Base-by-base conservation (phyloP, 2,113 vertebrate species). In the Cisticola juncidis region DNA sequence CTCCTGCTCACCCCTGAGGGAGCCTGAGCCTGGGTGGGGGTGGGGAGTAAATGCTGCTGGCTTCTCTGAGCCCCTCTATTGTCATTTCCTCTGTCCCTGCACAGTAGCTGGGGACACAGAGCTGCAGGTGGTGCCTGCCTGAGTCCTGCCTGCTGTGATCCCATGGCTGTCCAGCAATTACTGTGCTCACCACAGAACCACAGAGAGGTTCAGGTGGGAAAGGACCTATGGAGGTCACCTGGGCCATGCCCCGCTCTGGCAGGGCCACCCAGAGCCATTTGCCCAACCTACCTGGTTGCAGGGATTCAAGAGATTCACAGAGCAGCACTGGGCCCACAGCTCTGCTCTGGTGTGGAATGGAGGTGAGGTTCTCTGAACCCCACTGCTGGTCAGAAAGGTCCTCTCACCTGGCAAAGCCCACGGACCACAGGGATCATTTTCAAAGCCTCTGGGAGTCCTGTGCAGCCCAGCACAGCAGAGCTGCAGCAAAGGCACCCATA, bases 71-170 rank as follows among this genome's bases (percentile, higher is more conserved):
- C 38, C 47, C 25, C 60, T 48, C 38, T 13, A 0, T 11, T 2
- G 8, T 20, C 47, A 23, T 47, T 73, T 36, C 56, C 38, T 1
- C 56, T 66, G 44, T 23, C 54, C 54, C 47, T 4, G 3, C 23
- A 35, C 9, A 15, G 0, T 2, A 12, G 22, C 0, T 70, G 45
- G 29, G 47, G 35, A 33, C 8, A 16, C 5, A 48, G 56, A 74
- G 51, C 31, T 38, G 66, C 35, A 31, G 62, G 40, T n/a, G 58
- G 53, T 82, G 44, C 61, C 17, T 5, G 4, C 65, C 11, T 36
- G 28, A 15, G 44, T 48, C 40, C 42, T 28, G 51, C 53, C 31
- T 10, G 1, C 21, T 5, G 1, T 12, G 31, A 28, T 56, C 60
- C 48, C n/a, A 10, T 0, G 3, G 62, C 45, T 51, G 14, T 29